A percentile compares a stretch with the other conserved stretches of the same genome.
phyloP scores from a whole-genome alignment of 2,888 invertebrate genomes.

The Clunio marinus region DNA sequence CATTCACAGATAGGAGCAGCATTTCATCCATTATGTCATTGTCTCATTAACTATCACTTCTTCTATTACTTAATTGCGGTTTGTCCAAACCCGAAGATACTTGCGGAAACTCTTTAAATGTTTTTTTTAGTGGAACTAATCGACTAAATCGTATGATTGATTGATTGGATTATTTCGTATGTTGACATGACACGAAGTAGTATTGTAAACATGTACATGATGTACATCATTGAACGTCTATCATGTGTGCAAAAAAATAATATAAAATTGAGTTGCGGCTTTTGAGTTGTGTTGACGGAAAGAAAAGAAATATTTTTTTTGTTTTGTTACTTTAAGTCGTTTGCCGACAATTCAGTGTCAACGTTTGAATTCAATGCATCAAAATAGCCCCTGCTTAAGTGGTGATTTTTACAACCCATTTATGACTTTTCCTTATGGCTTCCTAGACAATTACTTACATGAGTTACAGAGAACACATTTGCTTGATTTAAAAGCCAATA shows the following conservation, averaged over 20 bases:
- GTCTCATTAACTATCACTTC: background rate
- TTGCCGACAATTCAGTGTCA: slow-evolving; percentile 22
- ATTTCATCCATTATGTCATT: background rate
- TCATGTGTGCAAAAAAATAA: background rate
- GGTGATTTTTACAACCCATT: slow-evolving; percentile 22
- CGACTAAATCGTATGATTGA: slow-evolving; percentile 3
- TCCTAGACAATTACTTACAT: slow-evolving; percentile 34
- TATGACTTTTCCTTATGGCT: slow-evolving; percentile 27
- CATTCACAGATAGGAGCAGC: slow-evolving; percentile 3
- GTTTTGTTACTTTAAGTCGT: no score
- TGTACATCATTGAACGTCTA: slow-evolving; percentile 16
- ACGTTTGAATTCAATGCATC: slow-evolving; percentile 1
- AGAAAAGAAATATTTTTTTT: no score
- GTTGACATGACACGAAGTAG: slow-evolving; percentile 14
- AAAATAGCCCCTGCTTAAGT: slow-evolving; percentile 14
- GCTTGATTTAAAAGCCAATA: no score
- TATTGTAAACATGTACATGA: slow-evolving; percentile 1
- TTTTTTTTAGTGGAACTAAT: background rate
- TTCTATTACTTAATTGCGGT: background rate
- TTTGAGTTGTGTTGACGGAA: slow-evolving; percentile 1
- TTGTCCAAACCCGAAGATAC: background rate
- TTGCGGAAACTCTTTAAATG: slow-evolving; percentile 17
- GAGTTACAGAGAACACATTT: background rate
- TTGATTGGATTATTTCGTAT: slow-evolving; percentile 20
- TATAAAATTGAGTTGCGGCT: background rate